Conservation (phyloP, 1,140 invertebrate genomes). For the Drosophila sechellia region DNA sequence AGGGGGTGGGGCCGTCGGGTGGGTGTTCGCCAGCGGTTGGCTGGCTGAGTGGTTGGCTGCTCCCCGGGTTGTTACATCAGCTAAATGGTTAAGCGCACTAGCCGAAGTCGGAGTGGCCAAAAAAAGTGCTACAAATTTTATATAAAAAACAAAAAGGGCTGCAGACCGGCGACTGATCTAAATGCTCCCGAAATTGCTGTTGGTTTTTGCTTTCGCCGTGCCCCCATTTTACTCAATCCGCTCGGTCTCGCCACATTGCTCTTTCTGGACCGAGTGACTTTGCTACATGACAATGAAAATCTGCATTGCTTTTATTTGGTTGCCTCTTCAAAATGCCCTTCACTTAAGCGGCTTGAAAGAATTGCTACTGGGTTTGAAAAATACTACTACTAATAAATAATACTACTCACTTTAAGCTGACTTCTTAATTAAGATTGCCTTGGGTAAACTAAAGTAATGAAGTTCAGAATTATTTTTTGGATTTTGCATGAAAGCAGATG, state of each 20-base stretch:
- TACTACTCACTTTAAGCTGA: too few relatives aligned
- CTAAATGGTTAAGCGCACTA: conserved; percentile 80
- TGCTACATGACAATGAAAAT: conserved; percentile 81
- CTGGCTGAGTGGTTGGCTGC: conserved; percentile 43
- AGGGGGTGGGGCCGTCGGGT: conserved; percentile 4
- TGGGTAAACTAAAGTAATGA: neutral
- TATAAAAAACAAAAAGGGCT: conserved; percentile 53
- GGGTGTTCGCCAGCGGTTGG: conserved; percentile 8
- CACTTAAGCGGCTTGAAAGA: neutral
- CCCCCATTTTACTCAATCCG: conserved; percentile 23
- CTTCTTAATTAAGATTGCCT: too few relatives aligned
- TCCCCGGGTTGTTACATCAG: conserved; percentile 74
- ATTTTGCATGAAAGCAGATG: too few relatives aligned
- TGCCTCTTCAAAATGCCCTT: conserved; percentile 35
- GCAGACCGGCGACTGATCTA: conserved; percentile 54
- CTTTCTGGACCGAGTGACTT: conserved; percentile 60
- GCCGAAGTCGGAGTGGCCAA: conserved; percentile 46
- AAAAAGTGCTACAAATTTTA: conserved; percentile 66
- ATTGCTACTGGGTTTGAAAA: neutral
- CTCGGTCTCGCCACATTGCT: conserved; percentile 1
- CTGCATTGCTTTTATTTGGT: conserved; percentile 64
- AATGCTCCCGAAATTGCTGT: conserved; percentile 63
- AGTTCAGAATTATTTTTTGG: too few relatives aligned
- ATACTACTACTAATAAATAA: too few relatives aligned
- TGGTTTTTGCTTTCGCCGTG: conserved; percentile 59